Percentiles rank a stretch among this genome's conserved stretches.
phyloP scores from a whole-genome alignment of 1,140 invertebrate species.

The Drosophila rhopaloa region DNA sequence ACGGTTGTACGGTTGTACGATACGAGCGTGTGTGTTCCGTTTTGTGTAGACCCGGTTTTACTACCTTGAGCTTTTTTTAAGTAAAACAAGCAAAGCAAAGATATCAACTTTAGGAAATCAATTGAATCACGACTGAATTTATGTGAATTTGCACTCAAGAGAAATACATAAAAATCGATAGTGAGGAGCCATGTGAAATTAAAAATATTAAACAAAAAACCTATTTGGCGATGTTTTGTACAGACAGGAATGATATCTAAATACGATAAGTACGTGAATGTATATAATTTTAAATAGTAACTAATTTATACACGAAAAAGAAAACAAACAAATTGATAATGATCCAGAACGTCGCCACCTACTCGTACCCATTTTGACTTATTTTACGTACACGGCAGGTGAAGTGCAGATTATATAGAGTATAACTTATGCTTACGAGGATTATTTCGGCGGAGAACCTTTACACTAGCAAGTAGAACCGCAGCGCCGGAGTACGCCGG shows the following conservation, averaged over 20 bases:
- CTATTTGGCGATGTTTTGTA: constrained; percentile 60
- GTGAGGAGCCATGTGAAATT: constrained; percentile 10
- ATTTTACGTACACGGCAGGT: constrained; percentile 50
- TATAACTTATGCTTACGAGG: constrained; percentile 52
- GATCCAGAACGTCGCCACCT: constrained; percentile 72
- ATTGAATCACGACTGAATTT: constrained; percentile 81
- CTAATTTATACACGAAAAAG: constrained; percentile 63
- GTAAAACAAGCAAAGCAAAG: constrained; percentile 26
- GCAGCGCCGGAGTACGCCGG: constrained; percentile 21
- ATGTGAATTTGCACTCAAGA: constrained; percentile 75
- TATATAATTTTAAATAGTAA: constrained; percentile 78
- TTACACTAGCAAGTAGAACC: constrained; percentile 56
- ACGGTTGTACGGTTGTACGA: constrained; percentile 1
- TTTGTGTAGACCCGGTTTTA: constrained; percentile 53
- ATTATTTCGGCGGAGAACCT: constrained; percentile 50
- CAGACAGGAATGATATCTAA: constrained; percentile 62
- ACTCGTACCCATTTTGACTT: constrained; percentile 77
- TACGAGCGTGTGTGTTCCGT: constrained; percentile 6
- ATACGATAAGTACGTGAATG: constrained; percentile 53
- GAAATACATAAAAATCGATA: constrained; percentile 21
- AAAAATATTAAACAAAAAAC: constrained; percentile 20
- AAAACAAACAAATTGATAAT: constrained; percentile 36
- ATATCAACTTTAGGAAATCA: constrained; percentile 44
- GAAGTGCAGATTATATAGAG: constrained; percentile 53
- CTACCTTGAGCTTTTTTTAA: constrained; percentile 76